These are phyloP conservation scores for Chaetura pelagica DNA, from an alignment of 2,113 vertebrate species.

Conservation along the genomic window DNA sequence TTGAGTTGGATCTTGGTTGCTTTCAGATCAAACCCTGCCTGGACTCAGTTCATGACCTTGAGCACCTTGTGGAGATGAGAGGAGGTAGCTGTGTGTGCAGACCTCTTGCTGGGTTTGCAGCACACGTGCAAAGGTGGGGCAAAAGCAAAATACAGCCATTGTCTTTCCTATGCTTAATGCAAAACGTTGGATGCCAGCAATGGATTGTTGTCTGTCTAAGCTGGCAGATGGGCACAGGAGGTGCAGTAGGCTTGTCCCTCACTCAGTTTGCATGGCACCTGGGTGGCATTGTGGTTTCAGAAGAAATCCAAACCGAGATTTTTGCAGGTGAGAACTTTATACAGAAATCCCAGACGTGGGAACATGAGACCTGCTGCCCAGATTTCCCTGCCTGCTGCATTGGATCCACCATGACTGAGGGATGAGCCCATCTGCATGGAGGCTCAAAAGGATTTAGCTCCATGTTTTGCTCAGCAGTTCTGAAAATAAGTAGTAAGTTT, in stretches of 20 bases:
- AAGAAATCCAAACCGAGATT: not conserved
- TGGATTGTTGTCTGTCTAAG: not conserved
- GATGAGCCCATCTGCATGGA: not conserved
- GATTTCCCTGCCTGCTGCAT: not conserved
- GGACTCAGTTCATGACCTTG: not conserved
- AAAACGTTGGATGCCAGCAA: not conserved
- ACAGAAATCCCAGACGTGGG: not conserved
- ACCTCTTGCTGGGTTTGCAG: not conserved
- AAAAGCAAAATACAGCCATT: not conserved
- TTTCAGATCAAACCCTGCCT: not conserved
- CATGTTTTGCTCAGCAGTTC: not conserved
- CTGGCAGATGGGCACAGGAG: not conserved
- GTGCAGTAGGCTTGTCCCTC: not conserved
- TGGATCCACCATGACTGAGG: fast-evolving
- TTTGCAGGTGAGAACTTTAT: not conserved
- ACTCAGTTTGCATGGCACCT: not conserved
- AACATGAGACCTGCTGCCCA: not conserved
- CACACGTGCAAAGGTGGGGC: not conserved
- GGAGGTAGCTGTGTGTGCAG: not conserved
- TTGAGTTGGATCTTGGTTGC: not conserved
- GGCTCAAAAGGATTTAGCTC: not conserved
- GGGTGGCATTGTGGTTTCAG: not conserved
- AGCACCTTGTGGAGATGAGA: not conserved
- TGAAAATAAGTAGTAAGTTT: not conserved
- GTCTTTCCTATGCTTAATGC: not conserved